A percentile compares a stretch with the other conserved stretches of the same genome.
Evolutionary conservation across 2,888 invertebrate species (phyloP).

Genomic region (Drosophila trichaetosa): DNA sequence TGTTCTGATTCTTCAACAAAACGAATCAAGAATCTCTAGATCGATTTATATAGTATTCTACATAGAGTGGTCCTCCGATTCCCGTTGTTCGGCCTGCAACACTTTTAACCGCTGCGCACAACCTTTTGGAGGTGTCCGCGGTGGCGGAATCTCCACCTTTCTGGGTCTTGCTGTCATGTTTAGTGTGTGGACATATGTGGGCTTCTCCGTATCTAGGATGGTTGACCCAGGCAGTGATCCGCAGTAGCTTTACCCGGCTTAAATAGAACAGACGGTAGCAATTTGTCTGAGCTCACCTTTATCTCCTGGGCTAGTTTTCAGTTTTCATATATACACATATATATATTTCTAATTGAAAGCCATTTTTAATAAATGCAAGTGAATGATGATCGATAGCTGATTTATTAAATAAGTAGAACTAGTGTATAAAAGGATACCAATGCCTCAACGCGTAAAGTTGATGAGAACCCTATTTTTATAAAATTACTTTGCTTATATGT

Average conservation of each 20-base stretch:
- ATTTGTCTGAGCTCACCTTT: background rate
- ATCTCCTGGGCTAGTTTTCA: background rate
- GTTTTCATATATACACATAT: too few species aligned
- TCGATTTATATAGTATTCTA: background rate
- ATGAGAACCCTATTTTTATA: background rate
- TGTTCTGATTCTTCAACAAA: background rate
- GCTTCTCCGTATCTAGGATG: background rate
- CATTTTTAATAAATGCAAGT: too few species aligned
- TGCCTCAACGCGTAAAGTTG: too few species aligned
- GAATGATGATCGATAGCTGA: too few species aligned
- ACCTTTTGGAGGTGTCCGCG: background rate
- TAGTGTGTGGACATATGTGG: too few species aligned
- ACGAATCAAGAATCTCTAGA: background rate
- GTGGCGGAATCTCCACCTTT: background rate
- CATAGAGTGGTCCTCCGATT: background rate
- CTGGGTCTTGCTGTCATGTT: background rate
- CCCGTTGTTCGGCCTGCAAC: background rate
- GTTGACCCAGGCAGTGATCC: background rate
- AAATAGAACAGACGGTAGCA: background rate
- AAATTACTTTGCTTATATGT: background rate
- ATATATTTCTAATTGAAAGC: too few species aligned
- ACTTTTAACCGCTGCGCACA: background rate
- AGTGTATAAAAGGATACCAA: too few species aligned
- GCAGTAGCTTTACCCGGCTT: background rate
- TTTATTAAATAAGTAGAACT: too few species aligned